phyloP scores from a whole-genome alignment of 2,888 invertebrate genomes.

The Microplitis manilae region DNA sequence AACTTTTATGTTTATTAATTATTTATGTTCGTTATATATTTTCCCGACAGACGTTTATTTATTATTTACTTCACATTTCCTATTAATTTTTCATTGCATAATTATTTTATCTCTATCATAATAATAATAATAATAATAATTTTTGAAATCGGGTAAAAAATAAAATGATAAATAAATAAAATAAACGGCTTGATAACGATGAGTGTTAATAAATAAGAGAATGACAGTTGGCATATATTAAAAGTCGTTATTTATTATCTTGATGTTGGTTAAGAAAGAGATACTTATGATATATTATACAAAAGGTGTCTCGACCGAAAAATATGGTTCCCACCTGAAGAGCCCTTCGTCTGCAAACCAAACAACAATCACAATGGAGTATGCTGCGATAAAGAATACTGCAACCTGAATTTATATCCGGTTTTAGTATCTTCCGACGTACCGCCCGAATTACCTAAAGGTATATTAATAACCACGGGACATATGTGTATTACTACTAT shows the following conservation, averaged over 20 bases:
- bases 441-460: slow-evolving; percentile 59
- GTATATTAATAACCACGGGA: slow-evolving; percentile 49
- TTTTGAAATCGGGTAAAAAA: not conserved
- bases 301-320: slow-evolving; percentile 74
- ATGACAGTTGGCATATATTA: slow-evolving; percentile 40
- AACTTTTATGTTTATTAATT: not conserved
- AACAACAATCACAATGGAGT: slow-evolving; percentile 66
- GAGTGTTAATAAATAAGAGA: slow-evolving; percentile 15
- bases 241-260: slow-evolving; percentile 36
- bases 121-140: too few relatives aligned
- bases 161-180: not conserved
- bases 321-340: slow-evolving; percentile 77
- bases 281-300: slow-evolving; percentile 25
- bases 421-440: slow-evolving; percentile 67
- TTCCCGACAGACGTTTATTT: not conserved
- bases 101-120: too few relatives aligned
- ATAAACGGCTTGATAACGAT: not conserved
- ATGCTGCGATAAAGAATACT: slow-evolving; percentile 76
- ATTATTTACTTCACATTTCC: not conserved
- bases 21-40: not conserved
- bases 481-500: slow-evolving; percentile 50
- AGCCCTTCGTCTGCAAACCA: slow-evolving; percentile 73
- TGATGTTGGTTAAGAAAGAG: not conserved
- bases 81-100: too few relatives aligned
- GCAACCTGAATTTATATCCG: slow-evolving; percentile 74